Percentiles rank a stretch among this genome's conserved stretches.
These are phyloP conservation scores for Amazona vittata DNA, from an alignment of 2,113 vertebrate species.

Conservation along the genomic window DNA sequence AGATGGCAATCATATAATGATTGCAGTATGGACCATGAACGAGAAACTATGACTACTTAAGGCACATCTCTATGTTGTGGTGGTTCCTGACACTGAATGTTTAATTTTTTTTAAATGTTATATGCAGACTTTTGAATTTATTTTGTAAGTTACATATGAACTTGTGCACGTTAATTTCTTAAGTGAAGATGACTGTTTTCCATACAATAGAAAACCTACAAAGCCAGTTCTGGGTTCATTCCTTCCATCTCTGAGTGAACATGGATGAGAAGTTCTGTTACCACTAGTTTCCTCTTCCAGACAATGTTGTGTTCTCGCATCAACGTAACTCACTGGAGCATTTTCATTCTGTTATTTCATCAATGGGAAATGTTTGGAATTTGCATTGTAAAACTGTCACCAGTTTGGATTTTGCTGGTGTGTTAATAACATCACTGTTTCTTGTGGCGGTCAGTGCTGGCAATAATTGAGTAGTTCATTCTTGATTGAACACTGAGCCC, in stretches of 20 bases:
- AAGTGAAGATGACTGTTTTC: not conserved
- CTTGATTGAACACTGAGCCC: not conserved
- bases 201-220: not conserved
- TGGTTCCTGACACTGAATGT: not conserved
- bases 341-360: conserved; percentile 46
- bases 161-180: not conserved
- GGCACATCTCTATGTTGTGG: not conserved
- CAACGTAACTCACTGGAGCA: not conserved
- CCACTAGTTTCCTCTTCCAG: not conserved
- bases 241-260: not conserved
- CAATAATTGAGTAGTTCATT: not conserved
- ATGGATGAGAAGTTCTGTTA: not conserved
- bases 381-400: conserved; percentile 17
- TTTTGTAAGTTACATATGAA: not conserved
- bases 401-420: conserved; percentile 36
- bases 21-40: accelerated
- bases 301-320: not conserved
- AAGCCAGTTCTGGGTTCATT: not conserved
- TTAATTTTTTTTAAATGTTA: not conserved
- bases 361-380: conserved; percentile 54
- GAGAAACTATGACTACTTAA: not conserved
- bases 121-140: not conserved
- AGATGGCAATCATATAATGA: not conserved
- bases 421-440: conserved; percentile 56
- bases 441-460: not conserved